Evolutionary conservation across 2,113 vertebrate species (phyloP), one percentile per base, ranked within the genome.

Genomic region (Aegotheles bennettii): DNA sequence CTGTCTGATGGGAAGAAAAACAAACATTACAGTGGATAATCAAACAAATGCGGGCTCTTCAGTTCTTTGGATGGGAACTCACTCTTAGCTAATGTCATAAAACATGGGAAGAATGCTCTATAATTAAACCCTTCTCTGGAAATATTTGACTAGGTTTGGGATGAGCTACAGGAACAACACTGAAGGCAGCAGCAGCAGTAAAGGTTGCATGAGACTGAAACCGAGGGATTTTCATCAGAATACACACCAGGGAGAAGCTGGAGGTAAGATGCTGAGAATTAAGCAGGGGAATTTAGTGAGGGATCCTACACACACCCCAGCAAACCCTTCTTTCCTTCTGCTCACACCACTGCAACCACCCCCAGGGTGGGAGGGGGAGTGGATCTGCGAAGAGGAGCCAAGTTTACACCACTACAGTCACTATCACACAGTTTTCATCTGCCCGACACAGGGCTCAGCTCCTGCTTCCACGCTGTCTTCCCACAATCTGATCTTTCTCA

Each of bases 91-190:
- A 65, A 94, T 50, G 65, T 48, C 92, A 91, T 91, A 95, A 96
- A 95, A 79, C 86, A 79, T 36, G 79, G 90, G 96, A 95, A 96
- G 90, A 95, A 95, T 76, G 78, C 68, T 90, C 71, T 89, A 6
- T 86, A 92, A 96, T 93, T 92, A 94, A 96, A 92, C 28, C 61
- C 53, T 83, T 48, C 82, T 91, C 87, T 96, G 92, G 92, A 95
- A 95, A 94, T 70, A 86, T 84, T 94, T 95, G 90, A 93, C 65
- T 35, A 11, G 59, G 56, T 93, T 94, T 94, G 96, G 92, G 92
- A 90, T 92, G 82, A 86, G 84, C 86, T 86, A 84, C 57, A 86
- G 86, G 84, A 95, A 69, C 90, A 94, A 80, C 76, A 67, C 29
- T 71, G 73, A 73, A 91, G 82, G 88, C 92, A 93, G 2, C 63